phyloP scores from a whole-genome alignment of 2,888 invertebrate genomes.

The Lobophora halterata region DNA sequence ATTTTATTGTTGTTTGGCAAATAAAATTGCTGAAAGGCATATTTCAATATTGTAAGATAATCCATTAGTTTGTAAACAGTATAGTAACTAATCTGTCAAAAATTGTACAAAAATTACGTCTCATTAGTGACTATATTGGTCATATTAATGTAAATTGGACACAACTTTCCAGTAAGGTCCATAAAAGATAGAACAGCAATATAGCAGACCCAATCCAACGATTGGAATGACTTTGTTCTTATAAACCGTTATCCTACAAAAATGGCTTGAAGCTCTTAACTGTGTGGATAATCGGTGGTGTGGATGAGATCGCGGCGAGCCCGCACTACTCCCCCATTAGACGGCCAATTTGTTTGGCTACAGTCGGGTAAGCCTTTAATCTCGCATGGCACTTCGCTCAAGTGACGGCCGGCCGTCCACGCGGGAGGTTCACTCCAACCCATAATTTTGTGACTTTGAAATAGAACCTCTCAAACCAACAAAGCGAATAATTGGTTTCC shows the following conservation, averaged over 20 bases:
- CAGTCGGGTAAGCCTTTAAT: constrained; percentile 63
- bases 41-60: no score
- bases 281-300: constrained; percentile 43
- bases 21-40: no score
- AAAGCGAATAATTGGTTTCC: constrained; percentile 23
- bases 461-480: constrained; percentile 24
- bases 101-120: no score
- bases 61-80: no score
- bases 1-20: no score
- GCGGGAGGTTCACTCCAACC: constrained; percentile 28
- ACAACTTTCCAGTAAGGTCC: no score
- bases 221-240: no score
- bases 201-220: no score
- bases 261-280: constrained; percentile 43
- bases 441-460: constrained; percentile 29
- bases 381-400: constrained; percentile 48
- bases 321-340: constrained; percentile 60
- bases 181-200: no score
- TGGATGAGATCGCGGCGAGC: constrained; percentile 39
- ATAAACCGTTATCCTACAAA: constrained; percentile 39
- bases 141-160: no score
- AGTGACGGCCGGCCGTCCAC: constrained; percentile 37
- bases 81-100: no score
- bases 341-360: constrained; percentile 67
- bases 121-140: no score